Conservation (phyloP, 92 coral and sea anemone species). For the Umimayanthus kanabou region DNA sequence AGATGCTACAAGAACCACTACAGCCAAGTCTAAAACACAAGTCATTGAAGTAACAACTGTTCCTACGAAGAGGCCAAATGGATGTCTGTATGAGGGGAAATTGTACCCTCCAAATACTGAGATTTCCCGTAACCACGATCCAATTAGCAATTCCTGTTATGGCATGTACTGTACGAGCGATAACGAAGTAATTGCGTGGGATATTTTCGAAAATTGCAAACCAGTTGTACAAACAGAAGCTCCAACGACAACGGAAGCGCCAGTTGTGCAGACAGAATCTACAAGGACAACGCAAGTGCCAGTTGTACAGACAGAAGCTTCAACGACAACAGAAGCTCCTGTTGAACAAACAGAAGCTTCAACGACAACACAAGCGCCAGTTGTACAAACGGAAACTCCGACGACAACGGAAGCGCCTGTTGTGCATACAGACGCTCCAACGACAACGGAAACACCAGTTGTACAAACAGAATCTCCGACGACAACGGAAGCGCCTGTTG, state of each 20-base stretch:
- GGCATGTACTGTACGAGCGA: not conserved
- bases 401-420: no score
- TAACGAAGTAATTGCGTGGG: not conserved
- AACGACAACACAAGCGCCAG: not conserved
- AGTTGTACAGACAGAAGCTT: not conserved
- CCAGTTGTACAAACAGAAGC: not conserved
- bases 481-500: not conserved
- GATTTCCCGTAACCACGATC: not conserved
- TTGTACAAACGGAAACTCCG: not conserved
- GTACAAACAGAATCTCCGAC: not conserved
- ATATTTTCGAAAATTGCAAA: not conserved
- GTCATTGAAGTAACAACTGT: no score
- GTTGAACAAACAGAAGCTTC: not conserved
- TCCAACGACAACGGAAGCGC: not conserved
- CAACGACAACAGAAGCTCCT: not conserved
- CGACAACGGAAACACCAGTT: not conserved
- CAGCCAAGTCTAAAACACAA: no score
- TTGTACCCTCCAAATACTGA: conserved; percentile 3
- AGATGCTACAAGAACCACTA: not conserved
- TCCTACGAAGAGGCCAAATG: not conserved
- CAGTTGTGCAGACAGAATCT: not conserved
- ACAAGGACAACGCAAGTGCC: not conserved
- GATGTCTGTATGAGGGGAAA: conserved; percentile 13
- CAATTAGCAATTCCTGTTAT: not conserved
- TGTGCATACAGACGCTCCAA: no score